phyloP scores from a whole-genome alignment of 2,888 invertebrate genomes.

The Agrypnus murinus region DNA sequence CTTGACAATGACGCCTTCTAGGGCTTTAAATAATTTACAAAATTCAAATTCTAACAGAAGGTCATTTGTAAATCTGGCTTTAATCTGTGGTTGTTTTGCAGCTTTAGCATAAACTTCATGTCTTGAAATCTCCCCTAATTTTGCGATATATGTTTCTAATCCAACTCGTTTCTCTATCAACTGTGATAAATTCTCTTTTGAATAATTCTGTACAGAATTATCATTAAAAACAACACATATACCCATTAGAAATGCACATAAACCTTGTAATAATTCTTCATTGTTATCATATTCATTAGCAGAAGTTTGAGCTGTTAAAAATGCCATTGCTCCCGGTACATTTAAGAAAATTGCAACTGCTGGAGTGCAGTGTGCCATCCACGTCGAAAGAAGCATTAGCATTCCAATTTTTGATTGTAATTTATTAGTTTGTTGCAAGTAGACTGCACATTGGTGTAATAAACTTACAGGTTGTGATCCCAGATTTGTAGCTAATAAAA shows the following conservation, averaged over 20 bases:
- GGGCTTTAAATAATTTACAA: conserved; percentile 90
- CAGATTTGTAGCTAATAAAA: conserved; percentile 89
- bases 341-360: conserved; percentile 88
- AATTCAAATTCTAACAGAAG: conserved; percentile 96
- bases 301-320: conserved; percentile 86
- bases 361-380: conserved; percentile 88
- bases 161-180: conserved; percentile 93
- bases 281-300: conserved; percentile 93
- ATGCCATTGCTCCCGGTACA: conserved; percentile 85
- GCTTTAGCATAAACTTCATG: conserved; percentile 95
- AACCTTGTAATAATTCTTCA: conserved; percentile 85
- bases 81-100: conserved; percentile 93
- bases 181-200: conserved; percentile 85
- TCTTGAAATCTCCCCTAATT: conserved; percentile 88
- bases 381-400: conserved; percentile 91
- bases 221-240: conserved; percentile 94
- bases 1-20: conserved; percentile 78
- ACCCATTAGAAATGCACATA: conserved; percentile 90
- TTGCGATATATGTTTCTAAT: conserved; percentile 89
- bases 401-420: conserved; percentile 91
- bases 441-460: conserved; percentile 89
- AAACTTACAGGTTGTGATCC: conserved; percentile 91
- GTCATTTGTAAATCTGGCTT: conserved; percentile 83
- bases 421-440: conserved; percentile 88
- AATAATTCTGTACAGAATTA: conserved; percentile 83